phyloP scores from a whole-genome alignment of 2,113 vertebrate genomes.

The Gopherus evgoodei region DNA sequence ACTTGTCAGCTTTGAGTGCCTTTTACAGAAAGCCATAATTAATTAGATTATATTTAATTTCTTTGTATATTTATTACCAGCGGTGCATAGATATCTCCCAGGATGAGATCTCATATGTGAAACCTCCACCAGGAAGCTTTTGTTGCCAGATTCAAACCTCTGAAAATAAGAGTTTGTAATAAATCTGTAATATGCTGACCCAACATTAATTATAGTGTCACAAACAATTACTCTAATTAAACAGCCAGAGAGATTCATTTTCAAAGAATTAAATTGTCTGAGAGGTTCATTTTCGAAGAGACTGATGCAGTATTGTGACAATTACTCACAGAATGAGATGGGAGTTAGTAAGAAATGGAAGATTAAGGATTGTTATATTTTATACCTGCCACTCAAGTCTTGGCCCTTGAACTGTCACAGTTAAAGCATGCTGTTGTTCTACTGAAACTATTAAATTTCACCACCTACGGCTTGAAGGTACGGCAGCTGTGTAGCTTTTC shows the following conservation, averaged over 20 bases:
- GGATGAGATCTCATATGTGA: not conserved
- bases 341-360: not conserved
- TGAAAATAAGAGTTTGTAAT: not conserved
- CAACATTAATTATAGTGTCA: not conserved
- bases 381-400: not conserved
- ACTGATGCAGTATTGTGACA: not conserved
- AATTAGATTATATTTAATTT: not conserved
- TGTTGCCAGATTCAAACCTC: not conserved
- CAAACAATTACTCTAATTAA: not conserved
- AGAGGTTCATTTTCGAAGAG: not conserved
- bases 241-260: not conserved
- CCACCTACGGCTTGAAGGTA: conserved; percentile 20
- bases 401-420: not conserved
- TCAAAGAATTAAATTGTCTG: not conserved
- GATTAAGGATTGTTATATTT: not conserved
- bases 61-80: not conserved
- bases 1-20: not conserved
- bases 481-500: conserved; percentile 22
- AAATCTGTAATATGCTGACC: not conserved
- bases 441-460: not conserved
- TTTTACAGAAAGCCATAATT: not conserved
- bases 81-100: not conserved
- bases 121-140: not conserved
- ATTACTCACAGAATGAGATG: not conserved
- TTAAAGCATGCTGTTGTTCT: not conserved